phyloP scores from a whole-genome alignment of 2,888 invertebrate species.

The Notodonta dromedarius region DNA sequence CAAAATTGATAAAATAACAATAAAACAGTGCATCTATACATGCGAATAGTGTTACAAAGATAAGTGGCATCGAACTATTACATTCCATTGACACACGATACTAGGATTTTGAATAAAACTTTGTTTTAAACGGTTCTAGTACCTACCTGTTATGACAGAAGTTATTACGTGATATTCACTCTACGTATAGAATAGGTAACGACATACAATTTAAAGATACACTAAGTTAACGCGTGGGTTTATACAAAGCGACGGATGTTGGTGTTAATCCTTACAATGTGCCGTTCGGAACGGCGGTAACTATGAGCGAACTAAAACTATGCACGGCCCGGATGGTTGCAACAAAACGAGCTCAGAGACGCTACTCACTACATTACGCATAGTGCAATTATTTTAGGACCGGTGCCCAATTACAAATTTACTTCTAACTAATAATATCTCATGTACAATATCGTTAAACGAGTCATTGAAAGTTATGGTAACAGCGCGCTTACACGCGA shows the following conservation, averaged over 20 bases:
- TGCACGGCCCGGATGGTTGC: conserved; percentile 47
- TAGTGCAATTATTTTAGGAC: conserved; percentile 58
- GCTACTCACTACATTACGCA: conserved; percentile 49
- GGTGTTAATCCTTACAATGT: conserved; percentile 77
- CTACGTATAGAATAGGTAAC: conserved; percentile 56
- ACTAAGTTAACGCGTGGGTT: conserved; percentile 56
- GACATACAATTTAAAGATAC: conserved; percentile 50
- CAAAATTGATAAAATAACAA: conserved; percentile 68
- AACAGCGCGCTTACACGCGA: conserved; percentile 28
- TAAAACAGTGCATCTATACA: conserved; percentile 72
- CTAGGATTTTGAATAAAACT: conserved; percentile 41
- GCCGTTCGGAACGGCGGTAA: conserved; percentile 72
- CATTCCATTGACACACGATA: conserved; percentile 37
- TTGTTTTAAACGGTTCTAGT: conserved; percentile 39
- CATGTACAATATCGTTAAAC: conserved; percentile 67
- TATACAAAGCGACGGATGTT: conserved; percentile 69
- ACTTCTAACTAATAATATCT: conserved; percentile 73
- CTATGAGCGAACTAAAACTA: conserved; percentile 66
- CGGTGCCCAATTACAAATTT: conserved; percentile 53
- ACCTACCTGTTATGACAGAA: conserved; percentile 29
- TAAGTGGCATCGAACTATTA: conserved; percentile 42
- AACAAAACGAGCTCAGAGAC: conserved; percentile 54
- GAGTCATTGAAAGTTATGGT: conserved; percentile 38
- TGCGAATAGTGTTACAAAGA: conserved; percentile 66
- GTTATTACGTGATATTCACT: conserved; percentile 43